Conservation (phyloP, 2,113 vertebrate genomes). For the Ranitomeya imitator region DNA sequence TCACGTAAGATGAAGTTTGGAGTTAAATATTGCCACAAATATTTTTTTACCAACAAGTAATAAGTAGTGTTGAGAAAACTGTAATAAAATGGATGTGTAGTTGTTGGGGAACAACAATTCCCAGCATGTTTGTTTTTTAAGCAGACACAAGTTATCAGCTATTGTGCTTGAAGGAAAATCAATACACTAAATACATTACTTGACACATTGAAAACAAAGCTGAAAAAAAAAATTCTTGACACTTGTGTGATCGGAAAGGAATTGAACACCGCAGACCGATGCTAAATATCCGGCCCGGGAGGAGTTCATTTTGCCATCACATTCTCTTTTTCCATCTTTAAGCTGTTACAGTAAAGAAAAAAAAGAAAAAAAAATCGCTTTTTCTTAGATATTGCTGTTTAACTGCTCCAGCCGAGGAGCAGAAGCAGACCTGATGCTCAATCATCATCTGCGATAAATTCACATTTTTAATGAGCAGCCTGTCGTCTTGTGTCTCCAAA, state of each 20-base stretch:
- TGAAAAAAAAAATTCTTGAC: neutral
- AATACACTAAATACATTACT: slow-evolving; percentile 14
- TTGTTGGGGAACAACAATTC: neutral
- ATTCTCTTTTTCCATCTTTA: slow-evolving; percentile 10
- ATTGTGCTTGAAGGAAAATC: slow-evolving; percentile 10
- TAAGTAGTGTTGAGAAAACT: too few species aligned
- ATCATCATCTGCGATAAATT: slow-evolving; percentile 68
- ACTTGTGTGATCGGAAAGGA: too few species aligned
- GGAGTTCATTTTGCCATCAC: slow-evolving; percentile 26
- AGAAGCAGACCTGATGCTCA: slow-evolving; percentile 70
- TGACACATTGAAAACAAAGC: slow-evolving; percentile 4
- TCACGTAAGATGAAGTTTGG: too few species aligned
- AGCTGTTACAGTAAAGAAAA: slow-evolving; percentile 47
- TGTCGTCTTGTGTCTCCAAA: slow-evolving; percentile 69
- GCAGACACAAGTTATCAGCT: neutral
- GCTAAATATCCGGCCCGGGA: neutral
- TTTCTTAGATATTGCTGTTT: slow-evolving; percentile 69
- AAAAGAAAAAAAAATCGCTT: slow-evolving; percentile 64
- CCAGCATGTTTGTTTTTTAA: neutral
- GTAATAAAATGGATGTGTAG: neutral
- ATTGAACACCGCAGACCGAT: neutral
- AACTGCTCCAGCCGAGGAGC: slow-evolving; percentile 71
- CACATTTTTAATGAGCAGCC: slow-evolving; percentile 80
- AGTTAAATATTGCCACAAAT: too few species aligned
- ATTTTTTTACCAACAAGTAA: too few species aligned